phyloP scores from a whole-genome alignment of 2,113 vertebrate genomes.

The Chinchilla lanigera region DNA sequence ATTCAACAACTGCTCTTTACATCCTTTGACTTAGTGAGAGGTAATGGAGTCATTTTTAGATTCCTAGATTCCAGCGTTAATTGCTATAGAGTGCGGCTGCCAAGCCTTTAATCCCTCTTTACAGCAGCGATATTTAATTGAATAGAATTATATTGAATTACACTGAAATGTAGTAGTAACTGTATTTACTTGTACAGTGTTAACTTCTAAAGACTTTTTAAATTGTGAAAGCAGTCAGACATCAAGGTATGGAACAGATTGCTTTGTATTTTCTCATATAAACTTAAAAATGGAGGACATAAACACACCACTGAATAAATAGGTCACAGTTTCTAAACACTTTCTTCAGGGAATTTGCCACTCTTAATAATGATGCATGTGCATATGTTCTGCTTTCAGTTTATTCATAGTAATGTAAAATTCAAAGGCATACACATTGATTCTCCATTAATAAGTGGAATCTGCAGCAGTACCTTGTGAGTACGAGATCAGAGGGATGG shows the following conservation, averaged over 20 bases:
- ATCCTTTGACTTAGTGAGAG: conserved; percentile 52
- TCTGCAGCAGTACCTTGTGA: background rate
- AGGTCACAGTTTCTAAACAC: background rate
- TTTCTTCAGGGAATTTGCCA: background rate
- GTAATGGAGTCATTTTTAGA: conserved; percentile 27
- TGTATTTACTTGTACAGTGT: conserved; percentile 41
- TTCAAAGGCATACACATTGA: background rate
- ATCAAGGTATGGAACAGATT: background rate
- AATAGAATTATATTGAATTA: conserved; percentile 72
- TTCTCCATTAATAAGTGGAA: background rate
- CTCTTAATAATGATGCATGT: background rate
- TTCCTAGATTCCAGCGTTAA: conserved; percentile 65
- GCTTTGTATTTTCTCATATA: background rate
- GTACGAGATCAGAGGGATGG: background rate
- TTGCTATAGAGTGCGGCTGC: conserved; percentile 65
- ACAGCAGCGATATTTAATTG: conserved; percentile 61
- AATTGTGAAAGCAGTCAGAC: conserved; percentile 27
- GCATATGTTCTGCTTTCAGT: background rate
- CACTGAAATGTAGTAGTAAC: background rate
- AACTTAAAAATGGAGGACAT: conserved; percentile 45
- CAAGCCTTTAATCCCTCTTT: conserved; percentile 62
- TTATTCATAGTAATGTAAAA: background rate
- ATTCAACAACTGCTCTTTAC: conserved; percentile 61
- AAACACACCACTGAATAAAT: background rate
- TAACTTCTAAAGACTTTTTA: conserved; percentile 15